A percentile compares a stretch with the other conserved stretches of the same genome.
phyloP scores from a whole-genome alignment of 1,140 invertebrate genomes.

The Drosophila sucinea region DNA sequence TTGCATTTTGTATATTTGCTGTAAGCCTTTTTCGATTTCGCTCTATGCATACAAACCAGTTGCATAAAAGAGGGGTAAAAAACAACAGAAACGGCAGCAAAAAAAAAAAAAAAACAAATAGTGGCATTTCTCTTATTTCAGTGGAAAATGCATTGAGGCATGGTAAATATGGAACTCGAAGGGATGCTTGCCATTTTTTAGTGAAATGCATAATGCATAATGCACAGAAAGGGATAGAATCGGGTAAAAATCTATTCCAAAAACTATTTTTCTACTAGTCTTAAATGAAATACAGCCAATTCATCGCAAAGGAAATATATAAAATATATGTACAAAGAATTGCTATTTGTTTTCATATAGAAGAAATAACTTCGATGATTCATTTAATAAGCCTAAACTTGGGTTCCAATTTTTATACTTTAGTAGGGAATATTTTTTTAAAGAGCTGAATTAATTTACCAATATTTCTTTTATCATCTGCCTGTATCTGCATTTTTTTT shows the following conservation, averaged over 20 bases:
- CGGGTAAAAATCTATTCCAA: not conserved
- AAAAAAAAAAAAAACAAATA: constrained; percentile 40
- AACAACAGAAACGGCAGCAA: constrained; percentile 29
- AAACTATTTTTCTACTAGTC: too few relatives aligned
- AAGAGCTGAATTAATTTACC: too few relatives aligned
- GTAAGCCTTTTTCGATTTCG: constrained; percentile 59
- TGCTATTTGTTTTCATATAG: too few relatives aligned
- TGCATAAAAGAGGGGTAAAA: constrained; percentile 46
- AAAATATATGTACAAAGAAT: too few relatives aligned
- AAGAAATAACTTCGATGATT: too few relatives aligned
- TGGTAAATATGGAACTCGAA: constrained; percentile 26
- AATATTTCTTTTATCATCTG: too few relatives aligned
- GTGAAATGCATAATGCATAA: constrained; percentile 64
- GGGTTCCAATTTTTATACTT: too few relatives aligned
- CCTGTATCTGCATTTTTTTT: too few relatives aligned
- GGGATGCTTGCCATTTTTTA: constrained; percentile 57
- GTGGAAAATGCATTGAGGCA: constrained; percentile 71
- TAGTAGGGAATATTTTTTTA: too few relatives aligned
- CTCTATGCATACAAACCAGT: constrained; percentile 67
- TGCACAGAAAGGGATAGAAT: constrained; percentile 30
- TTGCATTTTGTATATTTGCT: constrained; percentile 46
- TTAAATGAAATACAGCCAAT: not conserved
- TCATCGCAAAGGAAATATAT: too few relatives aligned
- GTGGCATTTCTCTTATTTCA: constrained; percentile 55
- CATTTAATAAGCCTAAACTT: too few relatives aligned